Evolutionary conservation across 2,888 invertebrate species (phyloP), one percentile per base, ranked within the genome.

Genomic region (Endotricha flammealis): DNA sequence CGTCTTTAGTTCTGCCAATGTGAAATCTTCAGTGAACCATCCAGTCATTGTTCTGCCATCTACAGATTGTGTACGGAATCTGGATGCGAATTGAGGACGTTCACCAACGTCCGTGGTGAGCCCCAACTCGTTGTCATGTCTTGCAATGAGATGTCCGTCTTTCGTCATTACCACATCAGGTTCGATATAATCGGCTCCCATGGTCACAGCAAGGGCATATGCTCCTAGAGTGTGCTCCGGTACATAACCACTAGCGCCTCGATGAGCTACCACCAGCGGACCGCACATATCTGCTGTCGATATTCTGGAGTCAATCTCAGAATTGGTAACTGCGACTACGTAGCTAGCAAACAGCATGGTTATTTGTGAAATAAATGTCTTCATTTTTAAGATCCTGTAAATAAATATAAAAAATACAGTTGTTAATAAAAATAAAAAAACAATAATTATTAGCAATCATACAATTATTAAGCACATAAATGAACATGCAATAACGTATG

Each of bases 11-110:
- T 86, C 85, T 2, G 57, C 71, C 1, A 86, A 59, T 8, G 82
- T 82, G 38, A 85, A 86, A 42, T 86, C 83, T 68, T 85, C 85
- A 1, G 73, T 72, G 42, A 83, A 86, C 83, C 83, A 86, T 5
- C 77, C 83, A 17, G 49, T 68, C 2, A 73, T 29, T 45, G 52
- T 43, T 0, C 24, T 41, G 8, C 79, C 77, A 41, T 83, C 82
- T 1, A 85, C 59, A 1, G 36, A 49, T 58, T 82, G 74, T 0
- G 68, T 82, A 38, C 68, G 60, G 33, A 59, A 64, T 17, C 80
- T 72, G n/a, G 62, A 50, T 1, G 72, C 68, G 32, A 79, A 86
- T 46, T 82, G 80, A 0, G 73, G 63, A 20, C 48, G 74, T 13
- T 63, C 44, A 0, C 66, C 59, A 9, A 86, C 70, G 32, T 86